Evolutionary conservation across 2,797 vertebrate species (phyloP).

Genomic region (Paguma larvata): DNA sequence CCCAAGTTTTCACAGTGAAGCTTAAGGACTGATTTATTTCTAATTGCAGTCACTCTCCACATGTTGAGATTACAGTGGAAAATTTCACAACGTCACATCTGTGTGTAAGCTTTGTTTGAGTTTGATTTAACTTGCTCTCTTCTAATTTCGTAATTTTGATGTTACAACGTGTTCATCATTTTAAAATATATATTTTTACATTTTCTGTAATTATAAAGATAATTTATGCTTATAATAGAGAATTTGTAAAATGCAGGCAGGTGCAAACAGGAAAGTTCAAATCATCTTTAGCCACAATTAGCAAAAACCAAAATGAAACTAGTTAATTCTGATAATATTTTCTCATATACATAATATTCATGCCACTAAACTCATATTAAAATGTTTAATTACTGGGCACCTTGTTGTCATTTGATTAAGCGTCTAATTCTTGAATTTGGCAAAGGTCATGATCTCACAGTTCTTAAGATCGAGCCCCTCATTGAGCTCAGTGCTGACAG

Average conservation of each 20-base stretch:
- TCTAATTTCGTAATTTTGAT: conserved; percentile 5
- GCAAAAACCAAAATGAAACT: neutral
- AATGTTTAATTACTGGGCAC: neutral
- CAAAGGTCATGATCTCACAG: no score
- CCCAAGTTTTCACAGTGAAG: neutral
- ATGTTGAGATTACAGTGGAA: neutral
- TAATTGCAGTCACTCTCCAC: neutral
- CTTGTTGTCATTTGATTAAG: no score
- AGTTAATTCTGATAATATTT: neutral
- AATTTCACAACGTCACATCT: neutral
- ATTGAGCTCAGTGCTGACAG: no score
- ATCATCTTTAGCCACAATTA: neutral
- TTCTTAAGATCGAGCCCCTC: no score
- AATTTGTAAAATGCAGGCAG: neutral
- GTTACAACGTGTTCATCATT: neutral
- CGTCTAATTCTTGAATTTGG: no score
- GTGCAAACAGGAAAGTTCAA: neutral
- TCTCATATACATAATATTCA: neutral
- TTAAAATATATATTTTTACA: neutral
- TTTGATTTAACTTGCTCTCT: neutral
- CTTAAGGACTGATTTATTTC: neutral
- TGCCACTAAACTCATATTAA: neutral
- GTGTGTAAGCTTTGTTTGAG: neutral
- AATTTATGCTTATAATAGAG: neutral
- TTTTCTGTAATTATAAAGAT: neutral